A percentile compares a stretch with the other conserved stretches of the same genome.
phyloP scores from a whole-genome alignment of 2,888 invertebrate genomes.

The Tetramorium bicarinatum region DNA sequence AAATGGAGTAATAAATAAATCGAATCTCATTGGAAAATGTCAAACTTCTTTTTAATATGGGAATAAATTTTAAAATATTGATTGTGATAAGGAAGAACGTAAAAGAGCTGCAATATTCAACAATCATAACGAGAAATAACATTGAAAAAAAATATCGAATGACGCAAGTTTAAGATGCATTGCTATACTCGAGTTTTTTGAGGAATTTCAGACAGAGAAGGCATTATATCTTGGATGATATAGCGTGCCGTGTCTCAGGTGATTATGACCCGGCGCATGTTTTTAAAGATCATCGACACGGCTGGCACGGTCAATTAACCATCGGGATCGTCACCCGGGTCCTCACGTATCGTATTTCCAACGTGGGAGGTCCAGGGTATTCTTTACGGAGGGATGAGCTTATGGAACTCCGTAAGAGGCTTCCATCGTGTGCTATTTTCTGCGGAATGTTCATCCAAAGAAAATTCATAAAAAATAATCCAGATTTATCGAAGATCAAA shows the following conservation, averaged over 20 bases:
- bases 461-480: conserved; percentile 39
- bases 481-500: conserved; percentile 16
- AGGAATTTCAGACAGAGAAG: conserved; percentile 25
- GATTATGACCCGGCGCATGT: conserved; percentile 81
- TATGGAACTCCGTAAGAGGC: conserved; percentile 85
- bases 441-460: conserved; percentile 61
- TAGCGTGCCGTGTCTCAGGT: conserved; percentile 80
- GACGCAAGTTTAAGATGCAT: not conserved
- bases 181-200: conserved; percentile 30
- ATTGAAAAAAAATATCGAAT: not conserved
- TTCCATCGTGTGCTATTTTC: conserved; percentile 76
- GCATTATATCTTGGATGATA: conserved; percentile 73
- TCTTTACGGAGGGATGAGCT: conserved; percentile 85
- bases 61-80: not conserved
- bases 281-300: conserved; percentile 82
- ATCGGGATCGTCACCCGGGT: conserved; percentile 84
- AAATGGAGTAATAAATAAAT: not conserved
- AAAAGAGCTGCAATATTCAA: not conserved
- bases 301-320: conserved; percentile 84
- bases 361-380: conserved; percentile 85
- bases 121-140: not conserved
- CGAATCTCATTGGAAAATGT: not conserved
- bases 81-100: not conserved
- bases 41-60: not conserved
- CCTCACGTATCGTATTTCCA: conserved; percentile 82